Conservation (phyloP, 37 sponge, comb jelly and placozoan genomes). For the Aphrocallistes beatrix region DNA sequence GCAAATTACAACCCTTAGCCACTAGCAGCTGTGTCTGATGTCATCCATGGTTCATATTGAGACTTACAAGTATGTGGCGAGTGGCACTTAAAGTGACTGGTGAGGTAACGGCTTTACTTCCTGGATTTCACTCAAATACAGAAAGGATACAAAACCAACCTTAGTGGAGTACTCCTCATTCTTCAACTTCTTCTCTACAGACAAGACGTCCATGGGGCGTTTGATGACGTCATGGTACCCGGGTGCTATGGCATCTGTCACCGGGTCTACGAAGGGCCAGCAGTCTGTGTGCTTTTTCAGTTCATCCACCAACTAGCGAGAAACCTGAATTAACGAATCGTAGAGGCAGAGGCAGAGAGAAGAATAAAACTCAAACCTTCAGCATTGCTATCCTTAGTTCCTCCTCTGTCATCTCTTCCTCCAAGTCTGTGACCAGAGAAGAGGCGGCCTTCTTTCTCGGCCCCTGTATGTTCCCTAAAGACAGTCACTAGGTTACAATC, state of each 20-base stretch:
- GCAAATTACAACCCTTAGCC: background rate
- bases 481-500: too few species aligned
- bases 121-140: background rate
- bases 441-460: background rate
- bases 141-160: background rate
- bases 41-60: background rate
- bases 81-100: background rate
- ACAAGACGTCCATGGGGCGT: slow-evolving; percentile 58
- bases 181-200: slow-evolving; percentile 62
- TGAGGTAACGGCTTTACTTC: background rate
- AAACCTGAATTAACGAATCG: background rate
- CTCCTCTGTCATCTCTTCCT: background rate
- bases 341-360: background rate
- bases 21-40: background rate
- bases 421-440: background rate
- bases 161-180: slow-evolving; percentile 27
- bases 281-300: slow-evolving; percentile 47
- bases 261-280: slow-evolving; percentile 78
- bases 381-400: background rate
- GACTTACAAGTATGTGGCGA: background rate
- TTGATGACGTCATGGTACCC: slow-evolving; percentile 63
- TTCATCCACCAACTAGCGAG: slow-evolving; percentile 28
- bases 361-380: too few species aligned
- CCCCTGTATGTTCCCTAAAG: background rate
- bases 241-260: slow-evolving; percentile 75